Percentiles rank a stretch among this genome's conserved stretches.
These are phyloP conservation scores for Gopherus flavomarginatus DNA, from an alignment of 2,113 vertebrate genomes.

Conservation along the genomic window DNA sequence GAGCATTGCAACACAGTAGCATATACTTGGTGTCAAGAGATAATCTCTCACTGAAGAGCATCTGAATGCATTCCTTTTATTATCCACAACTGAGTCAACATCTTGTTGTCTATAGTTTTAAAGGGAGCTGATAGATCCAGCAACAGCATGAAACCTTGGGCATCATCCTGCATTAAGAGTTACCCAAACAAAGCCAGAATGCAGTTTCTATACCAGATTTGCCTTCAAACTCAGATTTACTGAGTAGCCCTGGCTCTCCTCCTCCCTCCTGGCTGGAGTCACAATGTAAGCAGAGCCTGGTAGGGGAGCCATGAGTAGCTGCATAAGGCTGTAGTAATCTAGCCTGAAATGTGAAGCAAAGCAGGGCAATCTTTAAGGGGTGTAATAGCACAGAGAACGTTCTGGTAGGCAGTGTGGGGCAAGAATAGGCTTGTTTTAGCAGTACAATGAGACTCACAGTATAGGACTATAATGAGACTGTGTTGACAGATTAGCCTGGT, in stretches of 20 bases:
- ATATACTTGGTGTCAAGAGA: background rate
- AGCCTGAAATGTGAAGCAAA: background rate
- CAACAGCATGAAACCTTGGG: background rate
- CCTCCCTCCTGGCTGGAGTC: background rate
- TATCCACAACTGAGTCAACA: background rate
- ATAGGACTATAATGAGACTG: slow-evolving; percentile 48
- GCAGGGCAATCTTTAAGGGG: background rate
- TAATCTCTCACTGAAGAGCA: background rate
- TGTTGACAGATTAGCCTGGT: slow-evolving; percentile 68
- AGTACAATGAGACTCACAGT: background rate
- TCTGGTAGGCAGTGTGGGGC: slow-evolving; percentile 24
- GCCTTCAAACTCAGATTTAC: background rate
- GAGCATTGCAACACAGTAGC: background rate
- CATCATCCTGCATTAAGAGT: slow-evolving; percentile 1
- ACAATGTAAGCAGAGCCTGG: background rate
- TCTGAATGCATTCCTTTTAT: background rate
- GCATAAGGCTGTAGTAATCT: background rate
- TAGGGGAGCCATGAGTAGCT: background rate
- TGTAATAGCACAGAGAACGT: background rate
- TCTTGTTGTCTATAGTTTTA: background rate
- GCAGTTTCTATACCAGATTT: background rate
- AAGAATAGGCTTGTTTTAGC: slow-evolving; percentile 59
- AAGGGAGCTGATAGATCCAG: background rate
- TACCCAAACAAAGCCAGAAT: background rate
- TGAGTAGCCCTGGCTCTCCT: background rate